These are phyloP conservation scores for Pegoplata infirma DNA, from an alignment of 2,888 invertebrate genomes.

Conservation along the genomic window DNA sequence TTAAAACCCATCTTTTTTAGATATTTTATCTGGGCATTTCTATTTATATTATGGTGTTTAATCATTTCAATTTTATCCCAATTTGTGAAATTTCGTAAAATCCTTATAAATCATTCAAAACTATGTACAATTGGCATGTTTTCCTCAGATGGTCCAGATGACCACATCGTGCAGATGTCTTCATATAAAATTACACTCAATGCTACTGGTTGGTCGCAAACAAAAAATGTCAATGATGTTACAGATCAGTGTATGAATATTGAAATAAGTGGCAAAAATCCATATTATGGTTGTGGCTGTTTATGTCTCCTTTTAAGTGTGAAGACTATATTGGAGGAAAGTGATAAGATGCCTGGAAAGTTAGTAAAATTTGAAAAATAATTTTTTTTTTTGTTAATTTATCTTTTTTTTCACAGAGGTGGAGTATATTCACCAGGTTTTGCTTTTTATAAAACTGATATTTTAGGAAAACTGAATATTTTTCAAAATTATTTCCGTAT, in stretches of 20 bases:
- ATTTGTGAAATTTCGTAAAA: constrained; percentile 33
- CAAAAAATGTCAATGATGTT: not conserved
- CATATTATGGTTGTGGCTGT: constrained; percentile 58
- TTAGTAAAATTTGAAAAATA: constrained; percentile 26
- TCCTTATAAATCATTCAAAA: constrained; percentile 49
- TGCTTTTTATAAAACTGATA: constrained; percentile 58
- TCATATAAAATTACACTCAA: constrained; percentile 59
- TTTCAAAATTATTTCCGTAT: constrained; percentile 38
- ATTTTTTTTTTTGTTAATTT: no score
- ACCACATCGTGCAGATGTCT: constrained; percentile 44
- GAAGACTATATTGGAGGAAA: constrained; percentile 50
- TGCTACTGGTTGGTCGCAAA: constrained; percentile 62
- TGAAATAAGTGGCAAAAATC: constrained; percentile 55
- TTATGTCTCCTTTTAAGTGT: constrained; percentile 56
- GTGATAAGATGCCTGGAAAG: constrained; percentile 58
- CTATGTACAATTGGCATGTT: constrained; percentile 60
- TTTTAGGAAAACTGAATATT: constrained; percentile 52
- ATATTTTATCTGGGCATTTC: constrained; percentile 36
- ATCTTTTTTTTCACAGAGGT: constrained; percentile 53
- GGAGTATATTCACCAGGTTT: constrained; percentile 61
- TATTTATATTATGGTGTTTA: constrained; percentile 62
- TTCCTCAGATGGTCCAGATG: constrained; percentile 30
- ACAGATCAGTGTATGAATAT: constrained; percentile 26
- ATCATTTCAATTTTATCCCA: constrained; percentile 49
- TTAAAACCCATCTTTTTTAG: no score